phyloP scores from a whole-genome alignment of 35 echinoderm and acorn worm species.

The Stichopus chloronotus region DNA sequence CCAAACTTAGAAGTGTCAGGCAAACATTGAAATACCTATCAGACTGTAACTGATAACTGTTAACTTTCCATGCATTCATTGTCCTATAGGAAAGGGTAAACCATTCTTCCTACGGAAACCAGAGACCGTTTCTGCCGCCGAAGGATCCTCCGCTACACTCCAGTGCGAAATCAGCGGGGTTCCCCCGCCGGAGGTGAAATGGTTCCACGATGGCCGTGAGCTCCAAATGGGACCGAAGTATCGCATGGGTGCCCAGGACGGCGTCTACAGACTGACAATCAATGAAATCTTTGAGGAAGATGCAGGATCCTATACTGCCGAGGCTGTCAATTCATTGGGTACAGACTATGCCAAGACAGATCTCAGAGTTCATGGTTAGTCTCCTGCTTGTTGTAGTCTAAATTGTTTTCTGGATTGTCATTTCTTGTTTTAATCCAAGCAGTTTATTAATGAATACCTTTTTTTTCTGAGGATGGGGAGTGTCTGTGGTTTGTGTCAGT shows the following conservation, averaged over 20 bases:
- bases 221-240: constrained; percentile 80
- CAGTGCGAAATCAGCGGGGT: constrained; percentile 87
- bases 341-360: constrained; percentile 64
- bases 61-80: neutral
- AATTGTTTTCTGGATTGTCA: no score
- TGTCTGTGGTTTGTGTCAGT: neutral
- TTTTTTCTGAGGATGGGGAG: neutral
- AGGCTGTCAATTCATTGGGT: constrained; percentile 80
- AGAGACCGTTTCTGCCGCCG: constrained; percentile 62
- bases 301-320: constrained; percentile 83
- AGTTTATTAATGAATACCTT: neutral
- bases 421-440: neutral
- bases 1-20: no score
- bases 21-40: no score
- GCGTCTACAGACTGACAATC: constrained; percentile 78
- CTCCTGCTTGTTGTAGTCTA: neutral
- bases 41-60: no score
- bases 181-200: constrained; percentile 82
- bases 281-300: constrained; percentile 93
- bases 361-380: constrained; percentile 79
- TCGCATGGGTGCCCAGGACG: constrained; percentile 68
- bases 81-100: constrained; percentile 63
- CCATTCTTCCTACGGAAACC: constrained; percentile 74
- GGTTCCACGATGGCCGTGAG: constrained; percentile 91
- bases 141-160: constrained; percentile 68